A percentile compares a stretch with the other conserved stretches of the same genome.
phyloP scores from a whole-genome alignment of 2,113 vertebrate genomes.

The Tachycineta bicolor region DNA sequence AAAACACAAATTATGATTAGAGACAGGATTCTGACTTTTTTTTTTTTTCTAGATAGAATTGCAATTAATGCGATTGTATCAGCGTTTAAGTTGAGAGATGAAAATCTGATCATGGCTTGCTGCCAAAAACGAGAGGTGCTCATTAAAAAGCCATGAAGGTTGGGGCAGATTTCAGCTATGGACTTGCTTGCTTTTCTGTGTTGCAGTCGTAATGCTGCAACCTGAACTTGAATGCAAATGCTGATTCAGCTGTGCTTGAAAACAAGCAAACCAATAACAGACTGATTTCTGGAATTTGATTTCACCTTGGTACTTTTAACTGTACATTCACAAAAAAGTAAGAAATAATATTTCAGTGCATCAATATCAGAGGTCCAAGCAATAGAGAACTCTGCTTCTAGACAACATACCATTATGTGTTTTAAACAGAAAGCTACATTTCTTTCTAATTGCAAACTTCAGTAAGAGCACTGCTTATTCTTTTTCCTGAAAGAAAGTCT shows the following conservation, averaged over 20 bases:
- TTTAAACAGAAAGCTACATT: not conserved
- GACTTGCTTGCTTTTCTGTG: not conserved
- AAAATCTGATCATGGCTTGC: not conserved
- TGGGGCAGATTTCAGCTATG: not conserved
- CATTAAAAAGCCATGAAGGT: not conserved
- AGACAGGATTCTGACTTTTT: not conserved
- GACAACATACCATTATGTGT: not conserved
- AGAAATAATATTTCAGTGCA: not conserved
- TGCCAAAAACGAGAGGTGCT: not conserved
- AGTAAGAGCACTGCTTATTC: not conserved
- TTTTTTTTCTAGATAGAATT: not conserved
- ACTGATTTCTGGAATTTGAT: not conserved
- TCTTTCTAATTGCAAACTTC: not conserved
- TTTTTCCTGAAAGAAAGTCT: not conserved
- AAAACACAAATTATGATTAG: not conserved
- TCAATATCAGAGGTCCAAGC: not conserved
- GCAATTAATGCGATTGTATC: not conserved
- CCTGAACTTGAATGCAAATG: not conserved
- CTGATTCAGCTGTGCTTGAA: not conserved
- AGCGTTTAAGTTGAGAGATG: rapidly evolving
- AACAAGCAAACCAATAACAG: not conserved
- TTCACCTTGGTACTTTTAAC: not conserved
- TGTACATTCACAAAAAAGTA: not conserved
- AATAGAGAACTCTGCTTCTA: not conserved
- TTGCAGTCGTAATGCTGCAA: not conserved